Evolutionary conservation across 2,113 vertebrate species (phyloP).

Genomic region (Otis tarda): DNA sequence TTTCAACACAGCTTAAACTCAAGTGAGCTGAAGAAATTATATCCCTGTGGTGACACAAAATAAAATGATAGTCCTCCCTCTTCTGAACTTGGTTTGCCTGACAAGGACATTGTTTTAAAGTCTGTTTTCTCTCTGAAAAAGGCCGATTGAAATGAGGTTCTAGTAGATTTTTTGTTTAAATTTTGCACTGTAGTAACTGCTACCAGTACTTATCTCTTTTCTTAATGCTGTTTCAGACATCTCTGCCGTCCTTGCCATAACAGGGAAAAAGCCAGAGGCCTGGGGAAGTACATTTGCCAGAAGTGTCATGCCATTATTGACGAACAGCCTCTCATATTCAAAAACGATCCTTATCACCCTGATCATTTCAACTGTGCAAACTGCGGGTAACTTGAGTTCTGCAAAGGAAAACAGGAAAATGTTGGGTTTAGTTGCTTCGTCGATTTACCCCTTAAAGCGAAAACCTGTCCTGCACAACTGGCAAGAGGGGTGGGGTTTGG

Average conservation of each 20-base stretch:
- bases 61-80: neutral
- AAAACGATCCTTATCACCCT: constrained; percentile 97
- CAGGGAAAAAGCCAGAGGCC: constrained; percentile 91
- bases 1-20: neutral
- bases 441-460: neutral
- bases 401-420: neutral
- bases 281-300: constrained; percentile 98
- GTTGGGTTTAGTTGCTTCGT: neutral
- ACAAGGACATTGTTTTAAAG: neutral
- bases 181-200: neutral
- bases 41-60: neutral
- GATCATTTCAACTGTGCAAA: constrained; percentile 99
- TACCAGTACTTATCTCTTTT: neutral
- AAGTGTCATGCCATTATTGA: constrained; percentile 98
- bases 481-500: neutral
- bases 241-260: constrained; percentile 96
- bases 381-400: constrained; percentile 86
- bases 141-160: neutral
- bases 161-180: neutral
- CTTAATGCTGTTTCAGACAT: constrained; percentile 78
- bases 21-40: neutral
- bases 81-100: neutral
- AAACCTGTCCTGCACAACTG: neutral
- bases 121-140: neutral
- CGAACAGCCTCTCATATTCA: constrained; percentile 93